Base-by-base conservation (phyloP, 1,140 invertebrate genomes). In the Dufourea novaeangliae region DNA sequence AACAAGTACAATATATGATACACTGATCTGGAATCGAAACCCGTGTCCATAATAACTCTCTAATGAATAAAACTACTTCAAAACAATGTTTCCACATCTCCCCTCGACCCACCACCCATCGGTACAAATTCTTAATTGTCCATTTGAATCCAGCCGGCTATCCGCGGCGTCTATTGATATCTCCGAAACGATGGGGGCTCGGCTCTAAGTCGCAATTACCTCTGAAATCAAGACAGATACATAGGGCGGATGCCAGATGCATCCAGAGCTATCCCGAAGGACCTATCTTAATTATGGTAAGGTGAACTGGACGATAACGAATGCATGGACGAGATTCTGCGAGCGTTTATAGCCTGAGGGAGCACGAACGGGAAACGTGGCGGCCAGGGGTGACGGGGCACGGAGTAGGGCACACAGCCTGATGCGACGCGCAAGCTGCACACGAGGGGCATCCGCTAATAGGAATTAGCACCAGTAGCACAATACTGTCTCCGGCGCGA, bases 391-490 rank as follows among this genome's bases (percentile, higher is more conserved):
- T 11, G 71, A 17, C 20, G 3, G 14, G 25, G 54, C 2, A n/a
- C 0, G 22, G 22, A 2, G 52, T 1, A 10, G 8, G 52, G 52
- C 8, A 25, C 5, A 6, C 32, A 37, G 32, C 57, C 41, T 67
- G 44, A 25, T 54, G 77, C 27, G 56, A 50, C 54, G 76, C 25
- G 72, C 77, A 62, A 78, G 80, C 50, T 83, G 57, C 79, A 71
- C 70, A 78, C 72, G 71, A 75, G 76, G 74, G 62, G 74, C 68
- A 74, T 70, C 67, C 80, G 78, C 82, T 86, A 88, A 87, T 88
- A 81, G 84, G 80, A 87, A 88, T 88, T 88, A 87, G 79, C 76
- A 80, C 80, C 81, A 79, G 68, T 80, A 64, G 72, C 68, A 86
- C 85, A 85, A 84, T 88, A 78, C 79, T 76, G 64, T 79, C 82